Evolutionary conservation across 2,113 vertebrate genomes (phyloP).

Genomic region (Ailurus styani): DNA sequence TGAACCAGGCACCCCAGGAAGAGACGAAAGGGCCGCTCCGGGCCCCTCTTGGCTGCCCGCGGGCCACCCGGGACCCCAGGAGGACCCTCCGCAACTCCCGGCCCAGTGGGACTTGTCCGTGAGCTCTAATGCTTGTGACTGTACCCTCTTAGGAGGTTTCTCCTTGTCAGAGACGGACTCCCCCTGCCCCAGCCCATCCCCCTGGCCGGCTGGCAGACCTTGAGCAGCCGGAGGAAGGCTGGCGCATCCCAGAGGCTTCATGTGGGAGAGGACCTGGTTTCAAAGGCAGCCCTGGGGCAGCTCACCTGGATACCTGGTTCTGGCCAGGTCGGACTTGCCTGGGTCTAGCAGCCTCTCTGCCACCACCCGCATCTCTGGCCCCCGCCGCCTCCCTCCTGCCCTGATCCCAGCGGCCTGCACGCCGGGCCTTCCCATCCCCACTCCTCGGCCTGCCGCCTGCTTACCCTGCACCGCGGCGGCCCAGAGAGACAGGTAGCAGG

Average conservation of each 20-base stretch:
- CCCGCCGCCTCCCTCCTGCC: too few relatives aligned
- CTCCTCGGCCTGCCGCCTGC: too few relatives aligned
- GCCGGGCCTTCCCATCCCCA: accelerated
- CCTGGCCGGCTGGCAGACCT: neutral
- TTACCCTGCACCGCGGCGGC: accelerated
- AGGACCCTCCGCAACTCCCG: neutral
- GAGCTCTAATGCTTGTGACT: conserved; percentile 7
- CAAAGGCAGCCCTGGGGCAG: neutral
- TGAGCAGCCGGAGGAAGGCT: neutral
- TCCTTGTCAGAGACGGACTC: neutral
- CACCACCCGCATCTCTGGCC: neutral
- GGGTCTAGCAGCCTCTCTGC: neutral
- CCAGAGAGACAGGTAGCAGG: neutral
- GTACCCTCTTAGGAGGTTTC: neutral
- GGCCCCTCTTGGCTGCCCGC: neutral
- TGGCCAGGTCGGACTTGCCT: neutral
- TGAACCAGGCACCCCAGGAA: neutral
- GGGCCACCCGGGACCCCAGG: neutral
- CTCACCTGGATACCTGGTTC: neutral
- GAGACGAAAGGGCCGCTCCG: neutral
- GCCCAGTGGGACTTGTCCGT: neutral
- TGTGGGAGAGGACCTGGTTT: neutral
- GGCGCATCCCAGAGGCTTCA: neutral
- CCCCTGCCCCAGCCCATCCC: neutral
- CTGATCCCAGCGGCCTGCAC: neutral